These are phyloP conservation scores for Garra rufa DNA, from an alignment of 2,113 vertebrate species.

Conservation along the genomic window DNA sequence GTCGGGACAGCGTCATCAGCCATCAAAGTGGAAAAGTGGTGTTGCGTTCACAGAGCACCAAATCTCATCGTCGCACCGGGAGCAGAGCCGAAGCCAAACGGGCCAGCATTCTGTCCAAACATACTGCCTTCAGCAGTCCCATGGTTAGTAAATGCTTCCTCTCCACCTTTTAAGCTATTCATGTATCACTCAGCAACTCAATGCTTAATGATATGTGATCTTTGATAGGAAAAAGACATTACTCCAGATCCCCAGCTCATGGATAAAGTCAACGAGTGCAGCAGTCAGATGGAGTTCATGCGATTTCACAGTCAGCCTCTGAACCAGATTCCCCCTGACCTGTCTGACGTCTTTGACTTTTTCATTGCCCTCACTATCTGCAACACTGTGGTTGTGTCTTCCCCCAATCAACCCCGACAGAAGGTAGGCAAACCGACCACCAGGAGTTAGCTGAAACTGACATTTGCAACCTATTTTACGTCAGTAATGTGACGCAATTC, in stretches of 20 bases:
- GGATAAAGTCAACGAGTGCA: slow-evolving; percentile 91
- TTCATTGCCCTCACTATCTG: slow-evolving; percentile 95
- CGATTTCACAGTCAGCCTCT: slow-evolving; percentile 81
- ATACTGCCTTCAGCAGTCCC: slow-evolving; percentile 98
- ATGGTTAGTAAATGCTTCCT: slow-evolving; percentile 80
- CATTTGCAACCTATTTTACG: background rate
- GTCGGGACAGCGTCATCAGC: slow-evolving; percentile 83
- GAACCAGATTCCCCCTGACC: slow-evolving; percentile 85
- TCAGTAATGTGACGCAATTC: background rate
- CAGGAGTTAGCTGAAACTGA: background rate
- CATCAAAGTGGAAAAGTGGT: slow-evolving; percentile 84
- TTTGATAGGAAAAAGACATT: slow-evolving; percentile 90
- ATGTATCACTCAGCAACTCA: background rate
- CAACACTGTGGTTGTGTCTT: slow-evolving; percentile 95
- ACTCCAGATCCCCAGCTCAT: slow-evolving; percentile 92
- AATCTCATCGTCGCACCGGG: slow-evolving; percentile 87
- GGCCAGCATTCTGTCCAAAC: slow-evolving; percentile 90
- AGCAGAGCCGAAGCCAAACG: slow-evolving; percentile 91
- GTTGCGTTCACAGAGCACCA: slow-evolving; percentile 88
- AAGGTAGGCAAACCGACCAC: slow-evolving; percentile 76
- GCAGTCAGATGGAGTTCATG: slow-evolving; percentile 81
- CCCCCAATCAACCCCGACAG: slow-evolving; percentile 91
- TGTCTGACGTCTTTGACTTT: slow-evolving; percentile 91
- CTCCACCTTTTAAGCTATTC: background rate
- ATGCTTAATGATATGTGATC: background rate